These are phyloP conservation scores for Phasianus colchicus DNA, from an alignment of 2,113 vertebrate genomes.

Conservation along the genomic window DNA sequence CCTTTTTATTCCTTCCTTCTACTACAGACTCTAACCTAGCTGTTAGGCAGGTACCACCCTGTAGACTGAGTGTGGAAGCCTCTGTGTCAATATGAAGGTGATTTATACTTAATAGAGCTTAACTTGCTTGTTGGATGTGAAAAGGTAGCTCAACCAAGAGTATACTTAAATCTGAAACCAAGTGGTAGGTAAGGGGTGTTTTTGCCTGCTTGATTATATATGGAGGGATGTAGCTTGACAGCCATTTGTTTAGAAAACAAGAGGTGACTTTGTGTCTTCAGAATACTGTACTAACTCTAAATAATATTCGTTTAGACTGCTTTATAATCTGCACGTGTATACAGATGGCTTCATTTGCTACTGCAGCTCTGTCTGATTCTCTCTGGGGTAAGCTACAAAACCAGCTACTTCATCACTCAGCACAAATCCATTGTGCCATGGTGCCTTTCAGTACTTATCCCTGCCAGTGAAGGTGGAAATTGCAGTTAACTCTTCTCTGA, in stretches of 20 bases:
- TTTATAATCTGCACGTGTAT: neutral
- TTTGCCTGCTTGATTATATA: neutral
- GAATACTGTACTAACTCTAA: neutral
- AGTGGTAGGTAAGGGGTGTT: neutral
- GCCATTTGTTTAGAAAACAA: neutral
- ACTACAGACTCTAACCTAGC: no score
- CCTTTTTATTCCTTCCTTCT: neutral
- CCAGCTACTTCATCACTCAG: neutral
- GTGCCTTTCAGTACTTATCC: fast-evolving
- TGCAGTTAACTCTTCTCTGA: neutral
- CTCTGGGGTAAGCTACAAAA: neutral
- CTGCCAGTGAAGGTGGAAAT: neutral
- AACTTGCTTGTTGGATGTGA: neutral
- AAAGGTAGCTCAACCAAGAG: neutral
- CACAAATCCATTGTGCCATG: neutral
- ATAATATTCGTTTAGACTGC: neutral
- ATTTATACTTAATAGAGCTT: neutral
- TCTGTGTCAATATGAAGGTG: fast-evolving
- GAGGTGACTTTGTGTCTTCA: neutral
- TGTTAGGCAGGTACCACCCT: neutral
- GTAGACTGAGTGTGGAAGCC: neutral
- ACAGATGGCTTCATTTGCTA: neutral
- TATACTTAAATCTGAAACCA: fast-evolving
- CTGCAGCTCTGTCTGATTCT: neutral
- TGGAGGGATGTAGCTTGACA: neutral